Conservation (phyloP, 2,888 invertebrate species). For the Caradrina kadenii region DNA sequence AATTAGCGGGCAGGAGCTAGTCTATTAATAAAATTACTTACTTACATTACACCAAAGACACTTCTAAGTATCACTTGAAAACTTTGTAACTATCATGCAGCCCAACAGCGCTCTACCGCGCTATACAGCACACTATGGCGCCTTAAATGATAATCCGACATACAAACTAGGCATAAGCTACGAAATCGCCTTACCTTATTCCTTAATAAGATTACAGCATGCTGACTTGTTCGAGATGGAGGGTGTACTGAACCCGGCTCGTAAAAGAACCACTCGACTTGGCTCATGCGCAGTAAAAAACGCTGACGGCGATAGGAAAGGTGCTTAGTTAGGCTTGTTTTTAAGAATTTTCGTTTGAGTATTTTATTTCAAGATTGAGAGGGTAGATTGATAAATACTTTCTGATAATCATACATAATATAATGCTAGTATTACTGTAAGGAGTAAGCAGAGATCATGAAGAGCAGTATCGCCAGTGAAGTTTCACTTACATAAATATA, state of each 20-base stretch:
- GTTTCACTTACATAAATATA: no score
- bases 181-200: slow-evolving; percentile 62
- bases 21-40: neutral
- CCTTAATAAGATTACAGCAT: slow-evolving; percentile 75
- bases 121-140: slow-evolving; percentile 5
- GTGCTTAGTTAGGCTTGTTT: neutral
- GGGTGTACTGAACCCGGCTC: slow-evolving; percentile 65
- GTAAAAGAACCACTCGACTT: slow-evolving; percentile 71
- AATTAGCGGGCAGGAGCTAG: no score
- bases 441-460: neutral
- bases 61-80: neutral
- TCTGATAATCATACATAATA: slow-evolving; percentile 1
- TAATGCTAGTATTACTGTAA: neutral
- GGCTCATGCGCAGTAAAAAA: slow-evolving; percentile 79
- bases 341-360: neutral
- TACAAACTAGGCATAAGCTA: slow-evolving; percentile 21
- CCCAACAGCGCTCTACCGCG: neutral
- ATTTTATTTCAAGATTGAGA: neutral
- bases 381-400: slow-evolving; percentile 3
- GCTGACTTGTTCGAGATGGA: slow-evolving; percentile 63
- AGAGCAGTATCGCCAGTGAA: no score
- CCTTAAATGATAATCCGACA: slow-evolving; percentile 48
- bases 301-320: slow-evolving; percentile 55
- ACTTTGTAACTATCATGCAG: slow-evolving; percentile 8
- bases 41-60: slow-evolving; percentile 21